Conservation (phyloP, 2,113 vertebrate species). For the Formicarius rufipectus region DNA sequence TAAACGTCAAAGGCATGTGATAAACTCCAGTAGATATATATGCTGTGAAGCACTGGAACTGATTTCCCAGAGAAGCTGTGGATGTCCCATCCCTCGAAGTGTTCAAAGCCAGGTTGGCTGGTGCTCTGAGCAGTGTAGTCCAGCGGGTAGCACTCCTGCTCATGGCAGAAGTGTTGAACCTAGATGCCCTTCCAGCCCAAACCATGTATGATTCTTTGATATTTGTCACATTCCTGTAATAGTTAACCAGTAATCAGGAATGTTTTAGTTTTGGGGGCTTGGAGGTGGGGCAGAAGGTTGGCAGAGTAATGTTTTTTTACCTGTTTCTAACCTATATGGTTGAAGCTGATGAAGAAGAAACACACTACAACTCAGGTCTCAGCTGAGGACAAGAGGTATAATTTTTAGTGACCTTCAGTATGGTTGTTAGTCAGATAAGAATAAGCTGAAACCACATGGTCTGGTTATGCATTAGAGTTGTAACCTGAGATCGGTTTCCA, state of each 20-base stretch:
- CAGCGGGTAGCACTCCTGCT: not conserved
- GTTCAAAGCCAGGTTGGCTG: not conserved
- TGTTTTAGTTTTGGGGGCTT: not conserved
- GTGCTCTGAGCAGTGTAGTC: not conserved
- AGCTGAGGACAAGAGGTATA: not conserved
- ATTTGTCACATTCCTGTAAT: not conserved
- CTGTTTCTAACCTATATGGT: not conserved
- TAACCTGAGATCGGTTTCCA: not conserved
- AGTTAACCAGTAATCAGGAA: not conserved
- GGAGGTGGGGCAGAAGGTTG: not conserved
- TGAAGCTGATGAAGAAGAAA: not conserved
- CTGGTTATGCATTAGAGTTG: not conserved
- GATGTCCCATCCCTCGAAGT: accelerated
- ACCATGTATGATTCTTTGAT: not conserved
- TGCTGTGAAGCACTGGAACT: not conserved
- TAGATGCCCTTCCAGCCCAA: not conserved
- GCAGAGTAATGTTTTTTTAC: not conserved
- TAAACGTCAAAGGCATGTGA: not conserved
- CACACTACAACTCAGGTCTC: not conserved
- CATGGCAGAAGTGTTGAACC: not conserved
- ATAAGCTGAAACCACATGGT: not conserved
- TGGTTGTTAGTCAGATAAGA: not conserved
- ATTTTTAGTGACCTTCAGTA: not conserved
- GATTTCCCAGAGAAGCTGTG: not conserved
- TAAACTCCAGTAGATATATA: not conserved